phyloP scores from a whole-genome alignment of 2,888 invertebrate species.

The Acrobasis consociella region DNA sequence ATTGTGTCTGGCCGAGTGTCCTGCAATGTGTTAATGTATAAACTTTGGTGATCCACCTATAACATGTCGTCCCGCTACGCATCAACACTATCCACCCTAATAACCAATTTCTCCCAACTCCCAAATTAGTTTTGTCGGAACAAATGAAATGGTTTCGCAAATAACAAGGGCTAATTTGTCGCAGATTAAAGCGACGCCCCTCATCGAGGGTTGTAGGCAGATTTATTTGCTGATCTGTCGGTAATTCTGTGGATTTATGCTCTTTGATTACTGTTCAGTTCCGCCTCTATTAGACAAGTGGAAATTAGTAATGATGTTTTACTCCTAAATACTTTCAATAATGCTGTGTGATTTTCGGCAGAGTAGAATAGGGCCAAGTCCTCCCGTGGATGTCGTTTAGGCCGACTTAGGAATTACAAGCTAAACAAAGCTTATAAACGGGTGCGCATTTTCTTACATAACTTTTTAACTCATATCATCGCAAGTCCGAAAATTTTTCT shows the following conservation, averaged over 20 bases:
- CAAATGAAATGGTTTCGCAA: conserved; percentile 24
- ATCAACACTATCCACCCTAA: conserved; percentile 2
- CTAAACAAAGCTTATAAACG: no score
- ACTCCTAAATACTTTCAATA: no score
- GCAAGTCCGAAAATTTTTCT: no score
- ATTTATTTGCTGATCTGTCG: conserved; percentile 13
- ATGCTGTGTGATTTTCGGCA: no score
- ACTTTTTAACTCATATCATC: no score
- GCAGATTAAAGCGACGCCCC: conserved; percentile 20
- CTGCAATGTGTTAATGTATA: no score
- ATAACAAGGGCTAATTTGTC: conserved; percentile 25
- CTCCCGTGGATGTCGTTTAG: no score
- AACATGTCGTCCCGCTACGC: not conserved
- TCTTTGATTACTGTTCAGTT: not conserved
- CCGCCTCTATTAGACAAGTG: not conserved
- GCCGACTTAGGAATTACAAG: no score
- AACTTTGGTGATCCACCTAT: no score
- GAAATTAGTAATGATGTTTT: not conserved
- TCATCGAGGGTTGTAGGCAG: not conserved
- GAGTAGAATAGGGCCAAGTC: no score
- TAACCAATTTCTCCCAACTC: conserved; percentile 15
- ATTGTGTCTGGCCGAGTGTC: no score
- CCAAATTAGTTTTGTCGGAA: conserved; percentile 23
- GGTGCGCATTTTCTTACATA: no score
- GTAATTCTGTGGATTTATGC: conserved; percentile 17